A percentile compares a stretch with the other conserved stretches of the same genome.
Evolutionary conservation across 2,797 vertebrate genomes (phyloP).

Genomic region (Crenichthys baileyi): DNA sequence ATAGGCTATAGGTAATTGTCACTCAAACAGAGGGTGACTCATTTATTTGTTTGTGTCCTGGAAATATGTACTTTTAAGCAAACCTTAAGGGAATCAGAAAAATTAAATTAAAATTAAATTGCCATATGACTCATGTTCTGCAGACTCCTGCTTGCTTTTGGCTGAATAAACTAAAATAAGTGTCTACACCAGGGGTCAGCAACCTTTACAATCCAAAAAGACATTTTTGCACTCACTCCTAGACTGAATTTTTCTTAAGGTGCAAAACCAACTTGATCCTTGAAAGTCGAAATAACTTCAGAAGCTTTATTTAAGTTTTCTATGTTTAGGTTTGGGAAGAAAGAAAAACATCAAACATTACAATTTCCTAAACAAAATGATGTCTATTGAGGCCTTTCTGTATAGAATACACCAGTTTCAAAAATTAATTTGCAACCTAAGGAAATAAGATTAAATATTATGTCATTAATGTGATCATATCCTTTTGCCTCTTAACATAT

Average conservation of each 20-base stretch:
- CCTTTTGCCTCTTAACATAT: not conserved
- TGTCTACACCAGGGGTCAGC: slow-evolving; percentile 33
- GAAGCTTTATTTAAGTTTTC: slow-evolving; percentile 26
- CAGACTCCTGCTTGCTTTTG: slow-evolving; percentile 24
- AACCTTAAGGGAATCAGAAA: slow-evolving; percentile 25
- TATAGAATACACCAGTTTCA: not conserved
- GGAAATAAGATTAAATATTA: not conserved
- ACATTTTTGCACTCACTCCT: not conserved
- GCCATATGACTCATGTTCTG: slow-evolving; percentile 31
- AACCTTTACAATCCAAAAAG: not conserved
- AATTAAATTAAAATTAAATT: slow-evolving; percentile 27
- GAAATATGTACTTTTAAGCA: slow-evolving; percentile 27
- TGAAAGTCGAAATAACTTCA: not conserved
- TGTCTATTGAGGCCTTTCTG: not conserved
- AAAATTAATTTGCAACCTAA: not conserved
- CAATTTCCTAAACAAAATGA: not conserved
- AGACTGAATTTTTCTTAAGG: not conserved
- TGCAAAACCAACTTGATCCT: not conserved
- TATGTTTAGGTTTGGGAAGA: not conserved
- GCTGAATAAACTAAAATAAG: slow-evolving; percentile 30
- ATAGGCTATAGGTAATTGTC: slow-evolving; percentile 31
- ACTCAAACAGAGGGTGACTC: slow-evolving; percentile 35
- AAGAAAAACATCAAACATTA: not conserved
- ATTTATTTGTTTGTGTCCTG: slow-evolving; percentile 25
- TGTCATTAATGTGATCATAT: not conserved